Conservation (phyloP, 2,888 invertebrate genomes). For the Plebejus anna region DNA sequence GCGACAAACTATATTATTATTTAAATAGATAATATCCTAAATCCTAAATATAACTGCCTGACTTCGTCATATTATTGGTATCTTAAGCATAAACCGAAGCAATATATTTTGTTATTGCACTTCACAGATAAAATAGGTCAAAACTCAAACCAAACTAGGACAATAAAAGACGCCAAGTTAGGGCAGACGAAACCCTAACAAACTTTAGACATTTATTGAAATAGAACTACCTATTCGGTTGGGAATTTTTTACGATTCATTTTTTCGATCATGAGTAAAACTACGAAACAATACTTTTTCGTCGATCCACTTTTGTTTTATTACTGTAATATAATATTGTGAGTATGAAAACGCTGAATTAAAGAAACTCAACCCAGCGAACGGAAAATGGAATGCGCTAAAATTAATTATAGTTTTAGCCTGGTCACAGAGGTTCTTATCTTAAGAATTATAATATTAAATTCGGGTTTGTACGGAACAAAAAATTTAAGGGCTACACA, state of each 20-base stretch:
- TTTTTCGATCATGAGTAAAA: background rate
- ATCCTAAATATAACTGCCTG: background rate
- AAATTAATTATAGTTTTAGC: background rate
- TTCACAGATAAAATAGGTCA: constrained; percentile 20
- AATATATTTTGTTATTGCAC: constrained; percentile 17
- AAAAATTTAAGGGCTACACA: no score
- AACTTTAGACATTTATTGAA: constrained; percentile 27
- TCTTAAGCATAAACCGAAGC: constrained; percentile 2
- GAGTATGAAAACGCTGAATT: background rate
- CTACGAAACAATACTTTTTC: constrained; percentile 5
- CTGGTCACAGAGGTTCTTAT: no score
- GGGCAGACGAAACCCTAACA: background rate
- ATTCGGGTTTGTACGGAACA: no score
- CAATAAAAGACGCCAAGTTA: constrained; percentile 18
- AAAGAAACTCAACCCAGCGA: background rate
- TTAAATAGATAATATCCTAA: no score
- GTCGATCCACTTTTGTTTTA: background rate
- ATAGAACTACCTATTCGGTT: constrained; percentile 12
- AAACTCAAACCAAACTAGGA: constrained; percentile 20
- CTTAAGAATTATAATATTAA: no score
- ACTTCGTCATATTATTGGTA: background rate
- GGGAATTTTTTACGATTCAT: constrained; percentile 9
- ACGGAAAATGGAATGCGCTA: background rate
- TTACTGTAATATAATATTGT: background rate
- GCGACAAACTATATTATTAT: background rate